Evolutionary conservation across 2,888 invertebrate species (phyloP).

Genomic region (Nomada flava): DNA sequence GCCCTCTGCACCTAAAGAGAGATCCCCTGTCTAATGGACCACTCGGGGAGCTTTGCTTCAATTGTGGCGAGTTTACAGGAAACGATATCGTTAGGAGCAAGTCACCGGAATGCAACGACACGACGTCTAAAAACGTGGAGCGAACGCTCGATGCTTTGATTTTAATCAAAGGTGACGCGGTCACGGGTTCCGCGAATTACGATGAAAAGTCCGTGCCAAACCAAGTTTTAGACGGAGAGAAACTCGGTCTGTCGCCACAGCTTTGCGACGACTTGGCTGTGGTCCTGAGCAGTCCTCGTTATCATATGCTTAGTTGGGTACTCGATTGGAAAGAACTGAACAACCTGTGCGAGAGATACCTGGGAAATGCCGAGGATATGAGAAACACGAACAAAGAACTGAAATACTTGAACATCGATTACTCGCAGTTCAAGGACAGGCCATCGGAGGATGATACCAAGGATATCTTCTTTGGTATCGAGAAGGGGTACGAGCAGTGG

Average conservation of each 20-base stretch:
- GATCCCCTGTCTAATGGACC: conserved; percentile 58
- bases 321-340: conserved; percentile 87
- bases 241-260: conserved; percentile 88
- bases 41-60: conserved; percentile 76
- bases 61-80: conserved; percentile 75
- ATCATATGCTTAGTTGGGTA: conserved; percentile 90
- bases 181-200: conserved; percentile 87
- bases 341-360: conserved; percentile 86
- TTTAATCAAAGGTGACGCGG: conserved; percentile 85
- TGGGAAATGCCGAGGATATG: conserved; percentile 86
- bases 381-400: conserved; percentile 89
- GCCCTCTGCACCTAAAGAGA: conserved; percentile 71
- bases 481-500: conserved; percentile 86
- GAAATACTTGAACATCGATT: conserved; percentile 91
- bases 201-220: conserved; percentile 88
- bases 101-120: conserved; percentile 42
- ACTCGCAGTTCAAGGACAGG: conserved; percentile 88
- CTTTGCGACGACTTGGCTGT: conserved; percentile 90
- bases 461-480: conserved; percentile 87
- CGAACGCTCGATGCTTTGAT: conserved; percentile 85
- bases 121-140: conserved; percentile 83
- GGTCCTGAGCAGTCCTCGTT: conserved; percentile 89
- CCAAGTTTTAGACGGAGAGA: conserved; percentile 87
- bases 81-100: conserved; percentile 63
- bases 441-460: conserved; percentile 86